These are phyloP conservation scores for Seira ritae DNA, from an alignment of 2,888 invertebrate genomes.

Conservation along the genomic window DNA sequence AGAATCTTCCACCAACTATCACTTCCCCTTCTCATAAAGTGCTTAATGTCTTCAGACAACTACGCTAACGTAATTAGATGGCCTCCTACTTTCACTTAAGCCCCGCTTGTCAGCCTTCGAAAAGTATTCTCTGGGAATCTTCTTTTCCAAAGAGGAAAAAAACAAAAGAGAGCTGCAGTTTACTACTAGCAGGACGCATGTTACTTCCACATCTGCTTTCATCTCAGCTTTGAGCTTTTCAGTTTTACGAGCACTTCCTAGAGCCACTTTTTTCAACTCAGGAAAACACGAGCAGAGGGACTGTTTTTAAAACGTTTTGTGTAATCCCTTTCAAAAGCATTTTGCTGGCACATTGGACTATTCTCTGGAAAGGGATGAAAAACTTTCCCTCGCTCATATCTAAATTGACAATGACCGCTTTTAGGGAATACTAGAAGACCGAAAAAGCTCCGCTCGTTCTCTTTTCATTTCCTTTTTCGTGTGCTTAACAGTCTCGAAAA, in stretches of 20 bases:
- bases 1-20: constrained; percentile 10
- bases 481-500: not conserved
- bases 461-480: not conserved
- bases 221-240: not conserved
- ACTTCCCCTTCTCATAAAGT: constrained; percentile 32
- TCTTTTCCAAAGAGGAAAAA: not conserved
- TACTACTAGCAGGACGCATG: not conserved
- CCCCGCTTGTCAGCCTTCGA: constrained; percentile 12
- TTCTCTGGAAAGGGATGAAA: constrained; percentile 11
- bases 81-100: constrained; percentile 32
- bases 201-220: not conserved
- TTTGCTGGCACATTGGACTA: constrained; percentile 35
- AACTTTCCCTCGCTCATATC: constrained; percentile 5
- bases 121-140: constrained; percentile 8
- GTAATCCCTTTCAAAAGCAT: constrained; percentile 31
- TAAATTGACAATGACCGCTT: constrained; percentile 31
- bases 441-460: not conserved
- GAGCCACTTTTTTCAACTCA: not conserved
- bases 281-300: not conserved
- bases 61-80: constrained; percentile 47
- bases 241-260: not conserved
- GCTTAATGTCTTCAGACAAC: constrained; percentile 47
- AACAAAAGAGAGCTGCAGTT: constrained; percentile 11
- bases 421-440: not conserved
- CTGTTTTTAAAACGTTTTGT: not conserved